phyloP scores from a whole-genome alignment of 2,113 vertebrate species.

The Burhinus oedicnemus region DNA sequence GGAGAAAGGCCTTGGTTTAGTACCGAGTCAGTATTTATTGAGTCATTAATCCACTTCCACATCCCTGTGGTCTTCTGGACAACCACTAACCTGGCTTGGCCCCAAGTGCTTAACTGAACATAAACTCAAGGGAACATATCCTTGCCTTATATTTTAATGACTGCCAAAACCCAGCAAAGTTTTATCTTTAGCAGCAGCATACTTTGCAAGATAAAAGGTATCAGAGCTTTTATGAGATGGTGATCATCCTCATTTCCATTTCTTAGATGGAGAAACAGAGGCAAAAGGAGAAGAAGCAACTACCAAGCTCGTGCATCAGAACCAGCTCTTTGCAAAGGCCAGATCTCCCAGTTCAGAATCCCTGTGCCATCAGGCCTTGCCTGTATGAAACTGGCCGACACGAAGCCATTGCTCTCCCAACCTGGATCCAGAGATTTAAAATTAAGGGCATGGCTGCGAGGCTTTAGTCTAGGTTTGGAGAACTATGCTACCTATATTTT shows the following conservation, averaged over 20 bases:
- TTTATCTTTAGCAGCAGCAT: not conserved
- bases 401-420: accelerated
- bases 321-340: not conserved
- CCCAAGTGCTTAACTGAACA: not conserved
- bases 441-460: accelerated
- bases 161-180: not conserved
- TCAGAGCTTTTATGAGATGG: not conserved
- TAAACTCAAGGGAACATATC: not conserved
- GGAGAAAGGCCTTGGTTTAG: not conserved
- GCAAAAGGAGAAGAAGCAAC: not conserved
- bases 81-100: constrained; percentile 34
- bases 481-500: not conserved
- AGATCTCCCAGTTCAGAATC: not conserved
- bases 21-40: not conserved
- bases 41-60: constrained; percentile 35
- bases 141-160: not conserved
- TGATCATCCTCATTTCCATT: not conserved
- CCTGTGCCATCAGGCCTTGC: not conserved
- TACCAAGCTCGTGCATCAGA: not conserved
- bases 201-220: not conserved
- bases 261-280: not conserved
- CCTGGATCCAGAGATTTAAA: not conserved
- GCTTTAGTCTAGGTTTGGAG: not conserved
- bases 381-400: not conserved
- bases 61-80: constrained; percentile 30